Evolutionary conservation across 2,113 vertebrate species (phyloP).

Genomic region (Ailurus styani): DNA sequence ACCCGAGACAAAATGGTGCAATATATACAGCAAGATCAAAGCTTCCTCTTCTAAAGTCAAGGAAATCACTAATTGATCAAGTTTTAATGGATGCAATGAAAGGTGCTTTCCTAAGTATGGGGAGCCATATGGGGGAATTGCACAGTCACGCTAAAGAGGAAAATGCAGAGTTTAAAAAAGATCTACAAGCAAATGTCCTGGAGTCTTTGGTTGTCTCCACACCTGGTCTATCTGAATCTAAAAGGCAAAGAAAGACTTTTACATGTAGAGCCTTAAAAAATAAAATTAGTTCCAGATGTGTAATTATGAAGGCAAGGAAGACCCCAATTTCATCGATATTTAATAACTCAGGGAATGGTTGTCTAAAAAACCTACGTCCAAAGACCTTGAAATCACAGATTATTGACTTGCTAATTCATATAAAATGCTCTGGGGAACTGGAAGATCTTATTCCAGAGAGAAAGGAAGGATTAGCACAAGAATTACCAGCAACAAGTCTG

Average conservation of each 20-base stretch:
- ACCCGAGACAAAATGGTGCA: neutral
- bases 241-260: neutral
- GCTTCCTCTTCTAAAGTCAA: neutral
- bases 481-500: neutral
- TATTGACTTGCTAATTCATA: neutral
- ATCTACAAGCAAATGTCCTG: neutral
- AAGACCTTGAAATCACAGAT: neutral
- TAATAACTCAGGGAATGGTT: neutral
- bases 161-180: neutral
- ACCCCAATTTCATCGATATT: neutral
- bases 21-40: neutral
- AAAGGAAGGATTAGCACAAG: neutral
- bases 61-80: neutral
- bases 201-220: neutral
- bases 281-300: neutral
- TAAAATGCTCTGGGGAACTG: neutral
- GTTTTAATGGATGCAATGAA: neutral
- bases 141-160: neutral
- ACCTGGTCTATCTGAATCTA: neutral
- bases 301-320: conserved; percentile 17
- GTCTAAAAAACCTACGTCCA: neutral
- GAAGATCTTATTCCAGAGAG: neutral
- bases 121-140: neutral
- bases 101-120: neutral
- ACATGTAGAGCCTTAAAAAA: neutral